Conservation (phyloP, 1,140 invertebrate species). For the Papilio aristodemus region DNA sequence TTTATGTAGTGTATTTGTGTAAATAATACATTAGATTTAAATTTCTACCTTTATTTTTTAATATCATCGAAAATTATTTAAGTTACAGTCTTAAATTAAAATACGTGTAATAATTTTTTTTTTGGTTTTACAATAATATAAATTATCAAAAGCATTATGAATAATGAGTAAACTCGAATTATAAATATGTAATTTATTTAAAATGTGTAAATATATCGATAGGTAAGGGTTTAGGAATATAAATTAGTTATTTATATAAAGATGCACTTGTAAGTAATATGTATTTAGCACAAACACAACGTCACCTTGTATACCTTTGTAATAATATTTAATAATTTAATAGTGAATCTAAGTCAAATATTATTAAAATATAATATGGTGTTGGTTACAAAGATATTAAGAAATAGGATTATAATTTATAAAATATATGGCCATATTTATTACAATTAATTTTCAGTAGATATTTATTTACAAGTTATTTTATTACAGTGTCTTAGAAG, state of each 20-base stretch:
- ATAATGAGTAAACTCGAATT: neutral
- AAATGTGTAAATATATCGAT: neutral
- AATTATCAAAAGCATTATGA: neutral
- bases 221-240: neutral
- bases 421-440: conserved; percentile 10
- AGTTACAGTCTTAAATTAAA: neutral
- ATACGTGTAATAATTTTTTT: neutral
- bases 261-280: conserved; percentile 38
- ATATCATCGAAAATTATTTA: too few species aligned
- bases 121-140: too few species aligned
- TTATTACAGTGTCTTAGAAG: too few species aligned
- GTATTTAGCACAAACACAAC: conserved; percentile 25
- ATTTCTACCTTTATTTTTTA: too few species aligned
- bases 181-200: neutral
- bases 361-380: neutral
- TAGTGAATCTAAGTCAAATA: conserved; percentile 12
- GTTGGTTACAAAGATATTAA: neutral
- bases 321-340: conserved; percentile 15
- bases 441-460: neutral
- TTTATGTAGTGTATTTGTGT: too few species aligned
- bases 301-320: conserved; percentile 38
- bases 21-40: too few species aligned
- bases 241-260: neutral
- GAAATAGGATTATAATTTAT: neutral
- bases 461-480: too few species aligned